Evolutionary conservation across 2,888 invertebrate genomes (phyloP).

Genomic region (Cataglyphis rosenhaueri): DNA sequence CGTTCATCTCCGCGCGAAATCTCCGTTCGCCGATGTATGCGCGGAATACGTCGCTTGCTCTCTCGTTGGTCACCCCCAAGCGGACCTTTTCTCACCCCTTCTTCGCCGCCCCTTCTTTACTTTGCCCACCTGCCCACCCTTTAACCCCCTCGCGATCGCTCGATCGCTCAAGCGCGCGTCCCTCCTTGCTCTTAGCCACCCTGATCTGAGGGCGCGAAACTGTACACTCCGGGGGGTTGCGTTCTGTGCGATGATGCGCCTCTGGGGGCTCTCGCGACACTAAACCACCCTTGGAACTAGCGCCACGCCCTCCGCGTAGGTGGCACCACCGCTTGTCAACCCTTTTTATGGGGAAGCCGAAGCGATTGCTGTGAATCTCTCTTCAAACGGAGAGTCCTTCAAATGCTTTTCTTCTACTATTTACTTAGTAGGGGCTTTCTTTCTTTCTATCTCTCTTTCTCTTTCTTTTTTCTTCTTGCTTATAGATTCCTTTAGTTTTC

Average conservation of each 20-base stretch:
- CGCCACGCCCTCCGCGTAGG: slow-evolving; percentile 83
- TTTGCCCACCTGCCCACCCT: slow-evolving; percentile 42
- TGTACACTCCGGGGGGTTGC: slow-evolving; percentile 25
- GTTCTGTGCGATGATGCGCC: slow-evolving; percentile 74
- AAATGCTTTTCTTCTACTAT: background rate
- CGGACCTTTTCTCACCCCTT: slow-evolving; percentile 32
- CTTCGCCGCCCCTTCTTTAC: slow-evolving; percentile 22
- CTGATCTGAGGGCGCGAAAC: slow-evolving; percentile 36
- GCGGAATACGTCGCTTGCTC: slow-evolving; percentile 53
- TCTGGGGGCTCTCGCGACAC: slow-evolving; percentile 79
- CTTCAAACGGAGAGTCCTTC: slow-evolving; percentile 8
- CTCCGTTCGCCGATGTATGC: slow-evolving; percentile 39
- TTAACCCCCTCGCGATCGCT: slow-evolving; percentile 43
- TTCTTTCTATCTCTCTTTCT: background rate
- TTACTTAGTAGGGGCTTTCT: background rate
- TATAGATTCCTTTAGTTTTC: background rate
- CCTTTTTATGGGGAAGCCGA: slow-evolving; percentile 29
- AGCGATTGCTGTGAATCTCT: background rate
- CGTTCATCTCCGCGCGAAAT: slow-evolving; percentile 67
- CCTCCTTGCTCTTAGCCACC: slow-evolving; percentile 14
- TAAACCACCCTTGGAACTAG: slow-evolving; percentile 78
- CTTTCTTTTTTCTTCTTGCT: background rate
- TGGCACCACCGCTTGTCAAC: slow-evolving; percentile 72
- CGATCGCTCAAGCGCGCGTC: slow-evolving; percentile 53
- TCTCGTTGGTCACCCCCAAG: slow-evolving; percentile 19